Evolutionary conservation across 92 coral and sea anemone species (phyloP).

Genomic region (Porites cylindrica): DNA sequence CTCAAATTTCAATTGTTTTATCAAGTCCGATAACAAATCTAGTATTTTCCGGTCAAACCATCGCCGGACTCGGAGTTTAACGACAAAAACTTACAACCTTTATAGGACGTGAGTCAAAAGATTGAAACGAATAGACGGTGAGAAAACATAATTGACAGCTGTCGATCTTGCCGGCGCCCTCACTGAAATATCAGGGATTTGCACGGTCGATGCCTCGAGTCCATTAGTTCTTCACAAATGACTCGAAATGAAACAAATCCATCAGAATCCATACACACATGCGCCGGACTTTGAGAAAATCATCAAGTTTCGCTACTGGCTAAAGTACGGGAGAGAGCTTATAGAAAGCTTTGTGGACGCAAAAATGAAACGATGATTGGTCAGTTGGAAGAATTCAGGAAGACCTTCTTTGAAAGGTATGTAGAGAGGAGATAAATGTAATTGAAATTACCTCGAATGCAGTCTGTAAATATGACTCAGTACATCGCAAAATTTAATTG

Average conservation of each 20-base stretch:
- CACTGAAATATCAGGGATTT: no score
- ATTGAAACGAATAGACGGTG: neutral
- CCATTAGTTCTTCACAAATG: no score
- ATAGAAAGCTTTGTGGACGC: no score
- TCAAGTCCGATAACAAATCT: neutral
- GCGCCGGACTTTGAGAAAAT: neutral
- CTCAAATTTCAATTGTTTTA: slow-evolving; percentile 21
- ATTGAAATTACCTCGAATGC: neutral
- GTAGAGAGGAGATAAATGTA: neutral
- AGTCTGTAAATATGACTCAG: neutral
- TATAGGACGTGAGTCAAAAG: no score
- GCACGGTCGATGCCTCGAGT: no score
- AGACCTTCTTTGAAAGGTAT: neutral
- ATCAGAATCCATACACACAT: no score
- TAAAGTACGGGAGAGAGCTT: neutral
- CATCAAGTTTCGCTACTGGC: neutral
- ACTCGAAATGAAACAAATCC: no score
- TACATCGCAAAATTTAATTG: neutral
- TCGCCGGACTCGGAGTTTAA: no score
- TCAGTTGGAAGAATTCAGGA: neutral
- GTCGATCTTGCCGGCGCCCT: slow-evolving; percentile 23
- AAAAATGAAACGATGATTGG: neutral
- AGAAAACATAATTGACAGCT: slow-evolving; percentile 34
- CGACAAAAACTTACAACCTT: no score
- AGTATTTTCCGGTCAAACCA: neutral